Conservation (phyloP, 2,797 vertebrate genomes). For the Cynodonichthys magdalenae region DNA sequence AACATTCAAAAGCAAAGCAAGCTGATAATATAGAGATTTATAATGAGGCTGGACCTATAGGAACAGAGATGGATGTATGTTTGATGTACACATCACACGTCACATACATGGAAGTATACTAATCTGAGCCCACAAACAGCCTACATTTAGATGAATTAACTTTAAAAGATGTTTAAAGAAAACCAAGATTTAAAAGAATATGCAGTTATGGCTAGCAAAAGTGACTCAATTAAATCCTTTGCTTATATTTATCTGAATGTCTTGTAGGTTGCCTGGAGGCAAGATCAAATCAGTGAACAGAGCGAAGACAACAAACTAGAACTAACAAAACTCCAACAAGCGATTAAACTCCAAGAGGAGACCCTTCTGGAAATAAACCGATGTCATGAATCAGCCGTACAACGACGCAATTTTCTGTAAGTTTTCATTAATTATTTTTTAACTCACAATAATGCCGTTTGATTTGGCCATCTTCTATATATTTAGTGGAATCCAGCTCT, state of each 20-base stretch:
- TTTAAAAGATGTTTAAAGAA: too few relatives aligned
- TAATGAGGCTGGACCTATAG: not conserved
- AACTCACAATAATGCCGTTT: not conserved
- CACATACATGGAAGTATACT: not conserved
- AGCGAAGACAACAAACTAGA: constrained; percentile 79
- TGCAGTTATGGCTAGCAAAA: too few relatives aligned
- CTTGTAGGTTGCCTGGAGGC: constrained; percentile 58
- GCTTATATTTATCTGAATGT: constrained; percentile 1
- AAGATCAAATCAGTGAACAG: constrained; percentile 80
- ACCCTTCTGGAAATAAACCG: constrained; percentile 79
- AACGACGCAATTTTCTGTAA: constrained; percentile 85
- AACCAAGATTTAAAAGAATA: too few relatives aligned
- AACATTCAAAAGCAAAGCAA: not conserved
- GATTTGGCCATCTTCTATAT: not conserved
- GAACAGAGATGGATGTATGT: not conserved
- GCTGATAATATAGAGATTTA: too few relatives aligned
- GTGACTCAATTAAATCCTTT: too few relatives aligned
- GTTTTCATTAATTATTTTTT: not conserved
- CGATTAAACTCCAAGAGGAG: constrained; percentile 76
- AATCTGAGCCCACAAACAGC: too few relatives aligned
- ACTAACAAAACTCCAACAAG: constrained; percentile 76
- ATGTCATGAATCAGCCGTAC: constrained; percentile 68
- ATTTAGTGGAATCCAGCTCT: constrained; percentile 85
- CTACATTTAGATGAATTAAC: too few relatives aligned
- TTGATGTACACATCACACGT: not conserved